phyloP scores from a whole-genome alignment of 2,888 invertebrate species.

The Platycheirus albimanus region DNA sequence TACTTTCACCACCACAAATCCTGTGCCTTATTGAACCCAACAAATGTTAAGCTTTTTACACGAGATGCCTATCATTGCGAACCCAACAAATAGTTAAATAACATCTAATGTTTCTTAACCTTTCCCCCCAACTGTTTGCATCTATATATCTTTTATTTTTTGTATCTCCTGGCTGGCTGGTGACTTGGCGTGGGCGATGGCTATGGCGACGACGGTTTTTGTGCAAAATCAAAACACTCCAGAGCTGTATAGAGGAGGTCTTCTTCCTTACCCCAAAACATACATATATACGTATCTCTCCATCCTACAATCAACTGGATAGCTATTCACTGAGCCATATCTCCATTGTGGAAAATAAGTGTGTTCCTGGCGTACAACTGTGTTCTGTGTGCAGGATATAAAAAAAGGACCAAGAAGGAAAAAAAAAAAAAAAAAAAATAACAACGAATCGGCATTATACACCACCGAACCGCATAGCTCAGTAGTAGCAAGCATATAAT shows the following conservation, averaged over 20 bases:
- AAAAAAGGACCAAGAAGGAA: slow-evolving; percentile 11
- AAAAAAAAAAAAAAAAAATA: slow-evolving; percentile 19
- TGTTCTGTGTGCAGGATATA: slow-evolving; percentile 48
- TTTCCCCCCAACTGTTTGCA: slow-evolving; percentile 60
- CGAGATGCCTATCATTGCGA: slow-evolving; percentile 37
- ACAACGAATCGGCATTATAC: slow-evolving; percentile 68
- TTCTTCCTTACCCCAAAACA: neutral
- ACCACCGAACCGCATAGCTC: slow-evolving; percentile 62
- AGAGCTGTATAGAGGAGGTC: neutral
- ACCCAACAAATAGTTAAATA: slow-evolving; percentile 53
- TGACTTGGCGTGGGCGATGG: slow-evolving; percentile 13
- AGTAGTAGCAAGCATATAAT: slow-evolving; percentile 10
- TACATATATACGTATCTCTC: slow-evolving; percentile 48
- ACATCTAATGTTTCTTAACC: slow-evolving; percentile 61
- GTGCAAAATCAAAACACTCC: slow-evolving; percentile 70
- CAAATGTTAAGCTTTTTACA: slow-evolving; percentile 45
- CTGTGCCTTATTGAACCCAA: slow-evolving; percentile 21
- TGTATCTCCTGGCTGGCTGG: slow-evolving; percentile 42
- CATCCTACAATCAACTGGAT: slow-evolving; percentile 68
- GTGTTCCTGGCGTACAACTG: slow-evolving; percentile 72
- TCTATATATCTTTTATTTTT: slow-evolving; percentile 47
- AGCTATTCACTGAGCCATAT: slow-evolving; percentile 72
- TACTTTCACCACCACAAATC: slow-evolving; percentile 29
- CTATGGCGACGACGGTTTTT: slow-evolving; percentile 31
- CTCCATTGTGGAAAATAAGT: slow-evolving; percentile 74